Evolutionary conservation across 2,113 vertebrate species (phyloP), one percentile per base, ranked within the genome.

Genomic region (Ceyx melanurus): DNA sequence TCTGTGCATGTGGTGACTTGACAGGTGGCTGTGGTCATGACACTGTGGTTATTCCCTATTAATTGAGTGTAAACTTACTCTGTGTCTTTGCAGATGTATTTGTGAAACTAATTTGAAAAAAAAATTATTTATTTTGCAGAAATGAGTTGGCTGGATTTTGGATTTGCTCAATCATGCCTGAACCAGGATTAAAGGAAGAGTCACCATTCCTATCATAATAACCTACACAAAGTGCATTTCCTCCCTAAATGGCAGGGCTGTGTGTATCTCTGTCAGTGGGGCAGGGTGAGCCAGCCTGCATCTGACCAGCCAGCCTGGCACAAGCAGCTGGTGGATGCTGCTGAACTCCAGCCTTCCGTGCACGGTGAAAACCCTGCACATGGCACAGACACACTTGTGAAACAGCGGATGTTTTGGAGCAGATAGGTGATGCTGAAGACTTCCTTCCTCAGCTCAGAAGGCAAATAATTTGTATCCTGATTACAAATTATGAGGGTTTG

Each of bases 391-490:
- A 20, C 77, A 26, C 74, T 58, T 89, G 86, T 93, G 86, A 95
- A 79, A 79, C 1, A 84, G 67, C 74, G 89, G 91, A 96, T 93
- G 93, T 96, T 96, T 95, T 90, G 94, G 90, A 96, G 92, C 89
- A 94, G 77, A 75, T 79, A 92, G 94, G 91, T 91, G 94, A 95
- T 93, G 89, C 70, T 86, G 91, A 96, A 87, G 94, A 93, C 94
- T 96, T 96, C 96, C 95, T 96, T 96, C 96, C 96, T 93, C 78
- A 70, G 43, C 84, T 87, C 64, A 40, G 62, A 94, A 96, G 62
- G 92, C 94, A 93, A 95, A 85, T 95, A 81, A 95, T 92, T 96
- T 87, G 81, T 70, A 96, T 96, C 96, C 95, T 96, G 96, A 93
- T 95, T 95, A 96, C 89, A 95, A 87, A 90, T 90, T 93, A 95